A percentile compares a stretch with the other conserved stretches of the same genome.
Conservation (phyloP, 2,888 invertebrate genomes). For the Eucera pruinosa region DNA sequence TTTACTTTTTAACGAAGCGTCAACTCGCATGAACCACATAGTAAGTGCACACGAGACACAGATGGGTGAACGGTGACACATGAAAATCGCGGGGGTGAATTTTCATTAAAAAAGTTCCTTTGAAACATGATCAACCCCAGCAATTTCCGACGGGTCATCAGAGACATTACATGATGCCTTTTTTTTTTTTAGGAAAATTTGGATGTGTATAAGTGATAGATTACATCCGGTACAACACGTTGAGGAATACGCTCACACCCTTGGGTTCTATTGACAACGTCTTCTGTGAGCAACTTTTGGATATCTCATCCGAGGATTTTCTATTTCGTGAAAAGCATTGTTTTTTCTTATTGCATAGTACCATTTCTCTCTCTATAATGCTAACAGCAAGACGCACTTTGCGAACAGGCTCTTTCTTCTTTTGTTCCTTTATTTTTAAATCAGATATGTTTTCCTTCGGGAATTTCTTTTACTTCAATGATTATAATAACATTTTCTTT, state of each 20-base stretch:
- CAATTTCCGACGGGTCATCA: slow-evolving; percentile 48
- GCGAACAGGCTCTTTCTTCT: slow-evolving; percentile 15
- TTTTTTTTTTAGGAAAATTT: slow-evolving; percentile 54
- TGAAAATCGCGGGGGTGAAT: slow-evolving; percentile 50
- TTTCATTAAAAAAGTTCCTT: slow-evolving; percentile 2
- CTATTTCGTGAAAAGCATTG: slow-evolving; percentile 22
- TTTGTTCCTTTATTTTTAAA: neutral
- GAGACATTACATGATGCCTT: slow-evolving; percentile 62
- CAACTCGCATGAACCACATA: slow-evolving; percentile 70
- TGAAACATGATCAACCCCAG: slow-evolving; percentile 16
- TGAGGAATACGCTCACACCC: slow-evolving; percentile 61
- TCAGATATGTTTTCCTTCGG: slow-evolving; percentile 49
- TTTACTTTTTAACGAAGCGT: slow-evolving; percentile 35
- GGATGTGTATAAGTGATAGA: slow-evolving; percentile 54
- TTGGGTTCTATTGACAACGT: slow-evolving; percentile 33
- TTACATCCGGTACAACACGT: slow-evolving; percentile 50
- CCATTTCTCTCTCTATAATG: slow-evolving; percentile 15
- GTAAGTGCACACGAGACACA: slow-evolving; percentile 82
- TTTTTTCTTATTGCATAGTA: neutral
- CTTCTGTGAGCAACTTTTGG: slow-evolving; percentile 46
- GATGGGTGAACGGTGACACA: slow-evolving; percentile 73
- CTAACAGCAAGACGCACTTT: slow-evolving; percentile 18
- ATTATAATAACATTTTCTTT: slow-evolving; percentile 19
- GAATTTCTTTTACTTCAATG: slow-evolving; percentile 11
- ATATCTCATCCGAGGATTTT: slow-evolving; percentile 4